Base-by-base conservation (phyloP, 1,140 invertebrate genomes). In the Ceratitis capitata region DNA sequence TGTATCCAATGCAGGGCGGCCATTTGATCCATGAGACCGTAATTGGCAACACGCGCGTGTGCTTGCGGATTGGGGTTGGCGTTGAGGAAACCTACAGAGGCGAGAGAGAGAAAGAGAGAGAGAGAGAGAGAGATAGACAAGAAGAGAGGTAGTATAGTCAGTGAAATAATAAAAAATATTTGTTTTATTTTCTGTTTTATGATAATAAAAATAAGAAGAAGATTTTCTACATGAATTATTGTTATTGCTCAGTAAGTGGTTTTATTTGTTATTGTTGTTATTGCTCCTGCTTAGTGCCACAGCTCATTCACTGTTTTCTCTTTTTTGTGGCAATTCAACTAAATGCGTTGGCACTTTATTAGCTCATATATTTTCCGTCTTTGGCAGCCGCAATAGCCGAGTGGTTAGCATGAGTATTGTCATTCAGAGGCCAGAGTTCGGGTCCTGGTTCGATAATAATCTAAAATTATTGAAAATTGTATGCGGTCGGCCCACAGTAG, bases 21-120 rank as follows among this genome's bases (percentile, higher is more conserved):
- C 88, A 98, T 96, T 92, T 98, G 97, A 92, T 99, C 98, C 95
- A 98, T 97, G 26, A 98, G 93, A 0, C 97, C 98, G 91, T 98
- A 98, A 93, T 99, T 99, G 10, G 96, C 97, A 87, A 96, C 95
- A 83, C 96, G 94, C 5, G 96, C 96, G 89, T 96, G 95, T 83
- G 95, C 92, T 89, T 96, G 94, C 1, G 95, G 95, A 89, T 95
- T 95, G 82, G 95, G 95, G 92, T 97, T 97, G 83, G 96, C 95
- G 92, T 97, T 97, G 83, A 97, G 93, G 92, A 97, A 98, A 88
- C 96, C 96, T 97, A 92, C 69, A 58, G 61, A 78, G 19, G n/a
- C 26, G 42, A n/a, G 56, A 61, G 78, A 45, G 58, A 7, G 23
- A 35, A 61, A 16, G 12, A 78, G n/a, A 47, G 74, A 49, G 51